Evolutionary conservation across 2,113 vertebrate genomes (phyloP).

Genomic region (Rhadina sibilatrix): DNA sequence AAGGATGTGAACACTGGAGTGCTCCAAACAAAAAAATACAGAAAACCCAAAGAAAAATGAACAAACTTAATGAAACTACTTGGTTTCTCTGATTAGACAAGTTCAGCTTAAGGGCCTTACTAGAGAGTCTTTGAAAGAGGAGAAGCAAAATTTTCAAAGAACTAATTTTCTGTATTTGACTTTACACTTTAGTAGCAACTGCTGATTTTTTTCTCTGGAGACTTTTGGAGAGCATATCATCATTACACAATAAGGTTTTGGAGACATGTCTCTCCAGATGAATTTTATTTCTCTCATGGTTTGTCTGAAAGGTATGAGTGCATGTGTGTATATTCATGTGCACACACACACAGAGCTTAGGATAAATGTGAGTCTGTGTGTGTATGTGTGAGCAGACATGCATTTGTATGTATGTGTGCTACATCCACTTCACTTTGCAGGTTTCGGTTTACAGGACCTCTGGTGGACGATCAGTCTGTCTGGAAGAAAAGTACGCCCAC

Average conservation of each 20-base stretch:
- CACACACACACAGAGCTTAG: fast-evolving
- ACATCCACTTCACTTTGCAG: conserved; percentile 52
- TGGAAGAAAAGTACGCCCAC: conserved; percentile 81
- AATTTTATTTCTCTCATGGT: conserved; percentile 21
- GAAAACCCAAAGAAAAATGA: background rate
- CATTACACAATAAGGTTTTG: background rate
- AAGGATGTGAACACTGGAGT: background rate
- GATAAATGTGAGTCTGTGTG: no score
- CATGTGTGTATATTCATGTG: background rate
- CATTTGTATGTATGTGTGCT: background rate
- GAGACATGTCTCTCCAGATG: background rate
- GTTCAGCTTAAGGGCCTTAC: background rate
- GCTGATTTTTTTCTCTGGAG: background rate
- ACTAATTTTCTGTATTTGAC: background rate
- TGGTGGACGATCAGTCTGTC: conserved; percentile 81
- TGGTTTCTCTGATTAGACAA: background rate
- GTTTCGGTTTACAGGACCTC: conserved; percentile 75
- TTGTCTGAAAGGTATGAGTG: background rate
- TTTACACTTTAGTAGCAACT: background rate
- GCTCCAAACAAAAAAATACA: background rate
- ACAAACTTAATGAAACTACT: background rate
- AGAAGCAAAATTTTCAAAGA: background rate
- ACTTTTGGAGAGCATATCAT: background rate
- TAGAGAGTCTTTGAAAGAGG: background rate
- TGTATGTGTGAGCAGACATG: background rate